Evolutionary conservation across 2,888 invertebrate genomes (phyloP), one percentile per base, ranked within the genome.

Genomic region (Flexamia atlantica): DNA sequence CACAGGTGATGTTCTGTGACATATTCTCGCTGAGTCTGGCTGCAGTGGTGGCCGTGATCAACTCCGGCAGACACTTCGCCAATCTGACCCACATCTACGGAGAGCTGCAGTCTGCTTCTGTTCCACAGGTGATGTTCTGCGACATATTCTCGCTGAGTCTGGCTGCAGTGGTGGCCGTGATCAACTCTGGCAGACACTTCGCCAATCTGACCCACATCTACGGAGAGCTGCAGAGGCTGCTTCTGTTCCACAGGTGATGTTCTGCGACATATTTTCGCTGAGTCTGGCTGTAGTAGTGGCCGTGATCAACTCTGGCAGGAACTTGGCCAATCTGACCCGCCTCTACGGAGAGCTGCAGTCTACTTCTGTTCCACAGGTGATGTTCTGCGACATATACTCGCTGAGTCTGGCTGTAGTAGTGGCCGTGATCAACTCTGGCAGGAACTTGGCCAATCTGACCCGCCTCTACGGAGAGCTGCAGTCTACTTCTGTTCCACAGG

Each of bases 1-100:
- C 14, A 14, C 64, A 64, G 64, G 72, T 72, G 9, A 72, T 72
- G 72, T 9, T 42, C 0, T 72, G 72, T 25, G 72, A 72, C 42
- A 72, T 72, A 20, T 72, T 72, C 72, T 40, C 40, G 12, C 72
- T 72, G 12, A 40, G 40, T 20, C 25, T 72, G 42, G n/a, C 72
- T 1, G 72, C 72, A 3, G 23, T 81, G 17, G 81, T 81, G 28
- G 68, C 60, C n/a, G 81, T 81, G 25, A 7, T 81, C 28, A 68
- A 28, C 42, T 60, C 81, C 23, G 81, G 40, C 5, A 23, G 40
- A 12, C 20, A 68, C 30, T 81, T n/a, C 28, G 30, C 23, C 28
- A 14, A 32, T 36, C 17, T 81, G 28, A 46, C 68, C 12, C 30
- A 64, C 28, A 14, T 81, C 25, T 64, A 60, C 64, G 28, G 30